Evolutionary conservation across 2,888 invertebrate species (phyloP), one percentile per base, ranked within the genome.

Genomic region (Cremastinae sp.): DNA sequence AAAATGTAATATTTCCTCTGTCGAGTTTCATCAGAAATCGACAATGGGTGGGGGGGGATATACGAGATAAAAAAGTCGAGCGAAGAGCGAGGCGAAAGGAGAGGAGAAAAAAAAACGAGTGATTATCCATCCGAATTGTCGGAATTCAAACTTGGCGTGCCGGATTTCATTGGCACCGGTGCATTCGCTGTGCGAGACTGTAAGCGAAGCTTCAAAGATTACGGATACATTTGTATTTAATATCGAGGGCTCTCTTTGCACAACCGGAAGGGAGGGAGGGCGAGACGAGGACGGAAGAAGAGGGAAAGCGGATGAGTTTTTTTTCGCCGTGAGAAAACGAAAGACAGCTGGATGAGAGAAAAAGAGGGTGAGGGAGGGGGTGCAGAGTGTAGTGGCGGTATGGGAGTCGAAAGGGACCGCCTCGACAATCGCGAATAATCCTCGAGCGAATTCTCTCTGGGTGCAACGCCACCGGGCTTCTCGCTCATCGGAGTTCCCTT

Each of bases 401-500:
- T 28, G 5, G 34, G 43, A 72, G 58, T 59, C 58, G 65, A 59
- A 73, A 73, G 64, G 53, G 59, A 73, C 65, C 58, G 47, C 59
- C 47, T 59, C 70, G 75, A 70, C 65, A 71, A 70, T 75, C 65
- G 70, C 59, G 65, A 71, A 75, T 75, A 66, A 70, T 75, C 74
- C 69, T 69, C 64, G 65, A 70, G 65, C 59, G 65, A 65, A 75
- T 70, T 71, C 62, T 61, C 71, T 56, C 56, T 61, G 36, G 71
- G 41, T 71, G 53, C 54, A 54, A 61, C 70, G 75, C 66, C 56
- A 54, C 20, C 61, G 49, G 28, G 59, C 59, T 58, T 59, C n/a
- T n/a, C n/a, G n/a, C n/a, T n/a, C n/a, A n/a, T n/a, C n/a, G n/a
- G 47, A 43, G 43, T 45, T 56, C 22, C 47, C 61, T 68, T 61